phyloP scores from a whole-genome alignment of 2,113 vertebrate species.

The Etheostoma cragini region DNA sequence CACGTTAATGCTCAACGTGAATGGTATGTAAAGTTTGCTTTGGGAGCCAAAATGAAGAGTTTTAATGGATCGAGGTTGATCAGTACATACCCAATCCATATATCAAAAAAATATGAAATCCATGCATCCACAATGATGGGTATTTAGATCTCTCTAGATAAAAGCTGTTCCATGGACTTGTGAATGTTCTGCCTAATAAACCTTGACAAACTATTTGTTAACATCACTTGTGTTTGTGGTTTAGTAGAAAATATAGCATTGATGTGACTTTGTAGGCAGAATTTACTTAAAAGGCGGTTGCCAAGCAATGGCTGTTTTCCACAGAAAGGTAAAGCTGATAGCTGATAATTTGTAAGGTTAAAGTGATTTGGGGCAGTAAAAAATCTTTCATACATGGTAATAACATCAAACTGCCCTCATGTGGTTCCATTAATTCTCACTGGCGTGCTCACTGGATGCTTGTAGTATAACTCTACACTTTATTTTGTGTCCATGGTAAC shows the following conservation, averaged over 20 bases:
- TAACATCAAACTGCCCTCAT: constrained; percentile 32
- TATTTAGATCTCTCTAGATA: not conserved
- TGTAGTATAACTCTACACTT: constrained; percentile 22
- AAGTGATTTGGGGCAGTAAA: constrained; percentile 43
- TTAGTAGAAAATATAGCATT: constrained; percentile 25
- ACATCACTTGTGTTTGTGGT: constrained; percentile 22
- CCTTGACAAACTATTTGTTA: constrained; percentile 3
- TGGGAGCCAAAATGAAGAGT: not conserved
- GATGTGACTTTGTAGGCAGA: constrained; percentile 11
- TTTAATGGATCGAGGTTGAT: not conserved
- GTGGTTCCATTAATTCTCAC: constrained; percentile 39
- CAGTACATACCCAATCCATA: constrained; percentile 1
- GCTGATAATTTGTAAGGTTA: constrained; percentile 30
- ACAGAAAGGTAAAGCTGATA: constrained; percentile 38
- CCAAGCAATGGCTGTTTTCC: constrained; percentile 1
- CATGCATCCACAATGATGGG: not conserved
- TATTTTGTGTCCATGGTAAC: constrained; percentile 40
- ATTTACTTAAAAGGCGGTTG: not conserved
- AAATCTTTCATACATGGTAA: constrained; percentile 29
- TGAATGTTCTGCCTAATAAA: not conserved
- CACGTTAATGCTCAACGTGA: not conserved
- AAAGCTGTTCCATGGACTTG: constrained; percentile 23
- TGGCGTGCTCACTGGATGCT: constrained; percentile 30
- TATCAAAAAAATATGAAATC: not conserved
- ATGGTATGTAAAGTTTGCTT: not conserved